A percentile compares a stretch with the other conserved stretches of the same genome.
Conservation (phyloP, 1,140 invertebrate species). For the Drosophila athabasca region DNA sequence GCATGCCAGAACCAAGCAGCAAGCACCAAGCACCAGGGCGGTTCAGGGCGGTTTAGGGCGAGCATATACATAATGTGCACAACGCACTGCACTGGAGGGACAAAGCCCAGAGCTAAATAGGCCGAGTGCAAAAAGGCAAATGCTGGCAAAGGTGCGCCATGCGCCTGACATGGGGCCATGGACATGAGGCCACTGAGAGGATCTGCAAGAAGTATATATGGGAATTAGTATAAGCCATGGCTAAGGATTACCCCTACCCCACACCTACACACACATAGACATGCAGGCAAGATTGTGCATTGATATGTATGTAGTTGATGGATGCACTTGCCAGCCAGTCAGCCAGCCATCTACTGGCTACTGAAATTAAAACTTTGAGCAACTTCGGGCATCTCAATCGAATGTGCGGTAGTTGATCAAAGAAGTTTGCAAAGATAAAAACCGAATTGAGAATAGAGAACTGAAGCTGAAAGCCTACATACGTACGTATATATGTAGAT, state of each 20-base stretch:
- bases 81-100: constrained; percentile 65
- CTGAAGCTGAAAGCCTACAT: neutral
- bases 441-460: neutral
- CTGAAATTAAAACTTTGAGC: constrained; percentile 6
- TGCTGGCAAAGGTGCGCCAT: constrained; percentile 29
- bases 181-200: constrained; percentile 27
- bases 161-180: constrained; percentile 42
- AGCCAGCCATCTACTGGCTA: neutral
- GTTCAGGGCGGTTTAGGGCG: no score
- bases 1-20: constrained; percentile 16
- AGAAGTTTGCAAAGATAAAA: neutral
- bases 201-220: constrained; percentile 31
- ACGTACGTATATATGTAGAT: neutral
- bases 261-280: constrained; percentile 9
- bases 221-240: constrained; percentile 43
- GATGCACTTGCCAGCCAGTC: constrained; percentile 26
- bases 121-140: constrained; percentile 59
- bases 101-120: constrained; percentile 61
- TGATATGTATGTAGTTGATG: constrained; percentile 38
- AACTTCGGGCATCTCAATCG: neutral
- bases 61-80: constrained; percentile 58
- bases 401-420: neutral
- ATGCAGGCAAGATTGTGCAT: constrained; percentile 18
- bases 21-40: neutral
- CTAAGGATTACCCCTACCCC: constrained; percentile 10